Evolutionary conservation across 2,888 invertebrate genomes (phyloP).

Genomic region (Sarcophaga variegata): DNA sequence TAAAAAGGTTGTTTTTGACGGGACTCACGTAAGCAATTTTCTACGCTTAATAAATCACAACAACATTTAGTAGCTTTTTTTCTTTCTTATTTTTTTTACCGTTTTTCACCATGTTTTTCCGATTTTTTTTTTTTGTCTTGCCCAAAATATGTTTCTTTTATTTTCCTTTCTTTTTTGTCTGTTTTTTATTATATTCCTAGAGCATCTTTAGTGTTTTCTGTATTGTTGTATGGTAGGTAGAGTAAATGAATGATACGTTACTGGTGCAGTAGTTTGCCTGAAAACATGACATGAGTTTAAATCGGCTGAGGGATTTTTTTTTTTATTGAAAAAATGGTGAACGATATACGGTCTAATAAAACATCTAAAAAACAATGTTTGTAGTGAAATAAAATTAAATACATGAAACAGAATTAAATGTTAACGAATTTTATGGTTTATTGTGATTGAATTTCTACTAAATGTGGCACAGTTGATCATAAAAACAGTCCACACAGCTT

Average conservation of each 20-base stretch:
- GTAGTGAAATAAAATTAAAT: neutral
- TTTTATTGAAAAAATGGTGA: neutral
- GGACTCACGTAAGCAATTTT: slow-evolving; percentile 62
- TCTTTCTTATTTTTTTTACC: neutral
- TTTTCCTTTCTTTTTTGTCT: neutral
- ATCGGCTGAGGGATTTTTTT: neutral
- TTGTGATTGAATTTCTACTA: too few species aligned
- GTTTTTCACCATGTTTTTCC: neutral
- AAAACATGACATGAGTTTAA: slow-evolving; percentile 46
- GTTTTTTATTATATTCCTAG: too few species aligned
- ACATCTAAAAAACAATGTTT: neutral
- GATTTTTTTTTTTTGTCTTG: slow-evolving; percentile 8
- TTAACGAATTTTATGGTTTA: too few species aligned
- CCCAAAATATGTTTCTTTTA: neutral
- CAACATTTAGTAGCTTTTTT: slow-evolving; percentile 40
- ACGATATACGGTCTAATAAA: neutral
- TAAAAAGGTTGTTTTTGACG: slow-evolving; percentile 46
- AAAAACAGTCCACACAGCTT: too few species aligned
- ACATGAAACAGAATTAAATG: neutral
- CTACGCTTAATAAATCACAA: slow-evolving; percentile 65
- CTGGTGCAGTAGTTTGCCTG: slow-evolving; percentile 4
- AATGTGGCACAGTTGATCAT: too few species aligned
- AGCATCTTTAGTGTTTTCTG: too few species aligned
- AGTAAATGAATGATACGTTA: slow-evolving; percentile 25
- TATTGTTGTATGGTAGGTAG: neutral